Base-by-base conservation (phyloP, 2,888 invertebrate species). In the Hirtodrosophila cameraria region DNA sequence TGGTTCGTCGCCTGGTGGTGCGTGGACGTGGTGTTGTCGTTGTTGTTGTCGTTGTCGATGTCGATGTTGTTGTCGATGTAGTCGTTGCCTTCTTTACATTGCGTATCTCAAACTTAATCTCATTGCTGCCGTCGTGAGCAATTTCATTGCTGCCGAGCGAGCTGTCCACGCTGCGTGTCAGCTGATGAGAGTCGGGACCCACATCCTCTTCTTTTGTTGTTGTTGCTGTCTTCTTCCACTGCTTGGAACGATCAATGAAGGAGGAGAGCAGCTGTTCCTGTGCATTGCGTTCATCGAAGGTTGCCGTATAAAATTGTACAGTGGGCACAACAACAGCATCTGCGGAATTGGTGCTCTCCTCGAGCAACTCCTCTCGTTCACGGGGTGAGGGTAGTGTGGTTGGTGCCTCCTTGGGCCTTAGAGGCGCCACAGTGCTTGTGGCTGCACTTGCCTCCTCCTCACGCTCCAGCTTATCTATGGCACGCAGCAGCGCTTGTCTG, bases 391-490 rank as follows among this genome's bases (percentile, higher is more conserved):
- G 31, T 48, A 48, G 7, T 0, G 86, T 80, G 18, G 43, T 63
- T 11, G 52, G 23, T 6, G 23, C 35, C 11, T 81, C 81, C n/a
- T 27, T 50, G 2, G 25, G 53, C 3, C 35, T 42, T 2, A 45
- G 23, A 0, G 76, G 55, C 0, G 53, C 18, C 12, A 30, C 36
- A 0, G 54, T 75, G n/a, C 48, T 62, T 1, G 61, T 74, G 3
- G 39, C 9, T 0, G 45, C 23, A 0, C 73, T 72, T 1, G 71
- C 77, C 42, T 92, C 92, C 66, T 93, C 94, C 67, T n/a, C n/a
- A n/a, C 93, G 93, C 90, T 96, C 96, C 42, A 96, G 91, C 81
- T 96, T 95, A 45, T 94, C 94, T 3, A 96, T 92, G 8, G 96
- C 96, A 90, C 94, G 94, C 3, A 96, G 91, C 33, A 96, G 91